Base-by-base conservation (phyloP, 1,140 invertebrate genomes). In the Hyles euphorbiae region DNA sequence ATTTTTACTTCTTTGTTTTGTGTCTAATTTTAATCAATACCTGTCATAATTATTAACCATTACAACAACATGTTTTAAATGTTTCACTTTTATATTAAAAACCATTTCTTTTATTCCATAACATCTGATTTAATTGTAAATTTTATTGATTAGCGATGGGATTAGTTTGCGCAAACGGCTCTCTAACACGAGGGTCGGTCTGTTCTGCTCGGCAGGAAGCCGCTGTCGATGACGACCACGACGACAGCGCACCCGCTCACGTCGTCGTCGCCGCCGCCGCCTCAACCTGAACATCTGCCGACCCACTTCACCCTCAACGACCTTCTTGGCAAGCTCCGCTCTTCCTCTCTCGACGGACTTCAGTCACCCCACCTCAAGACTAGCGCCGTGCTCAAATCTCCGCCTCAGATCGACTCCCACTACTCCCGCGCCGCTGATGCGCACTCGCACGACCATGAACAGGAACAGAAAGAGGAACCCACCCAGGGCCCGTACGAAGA, bases 401-500 rank as follows among this genome's bases (percentile, higher is more conserved):
- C 82, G 10, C 86, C 83, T 12, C 86, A 88, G 63, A 88, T 90
- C 61, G 88, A 90, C 61, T 86, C 86, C 6, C 88, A 90, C 65
- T 90, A 90, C 64, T 90, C 88, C 22, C 82, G 88, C 3, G 84
- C 88, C 34, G 72, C 85, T 5, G 87, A 90, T 47, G 86, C 87
- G 12, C 82, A 83, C 40, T 65, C 78, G 10, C 87, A 83, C 65
- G 88, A 89, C 11, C 66, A 74, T 32, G 84, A 88, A 57, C 78
- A 72, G 49, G 81, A 84, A 60, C 67, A 72, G 47, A 87, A 89
- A 59, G 87, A 89, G 63, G 84, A 86, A 48, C 72, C 72, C 43
- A 91, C 90, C 12, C 85, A 90, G 64, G 90, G 90, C 32, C 90
- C 90, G 11, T 91, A 91, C 60, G 89, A 88, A 61, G 84, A 87